Evolutionary conservation across 2,113 vertebrate genomes (phyloP), one percentile per base, ranked within the genome.

Genomic region (Cynocephalus volans): DNA sequence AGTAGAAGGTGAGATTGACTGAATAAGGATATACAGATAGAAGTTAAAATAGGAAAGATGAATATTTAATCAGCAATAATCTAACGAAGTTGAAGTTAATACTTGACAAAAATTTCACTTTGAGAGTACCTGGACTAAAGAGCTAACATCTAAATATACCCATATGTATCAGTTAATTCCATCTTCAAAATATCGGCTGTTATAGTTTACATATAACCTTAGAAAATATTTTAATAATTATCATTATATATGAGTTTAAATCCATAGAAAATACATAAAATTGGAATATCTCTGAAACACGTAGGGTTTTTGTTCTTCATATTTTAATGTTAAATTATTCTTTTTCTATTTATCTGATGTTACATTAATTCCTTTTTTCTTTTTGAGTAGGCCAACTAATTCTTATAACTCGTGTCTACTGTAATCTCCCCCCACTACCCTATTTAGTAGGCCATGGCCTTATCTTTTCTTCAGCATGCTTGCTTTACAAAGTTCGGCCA

Each of bases 401-500:
- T 89, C 15, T 73, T 58, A 14, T n/a, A 89, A 79, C 6, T 45
- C 6, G 1, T 1, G 2, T 23, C 18, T 64, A 3, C 50, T 54
- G 52, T 21, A 45, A 24, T 85, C 56, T 33, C 23, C 90, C 23
- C 28, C 17, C 36, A 21, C 36, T 8, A 11, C 10, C 28, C 11
- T n/a, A 10, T 56, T 21, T 8, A 54, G 12, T 9, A 28, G n/a
- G 21, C 12, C 6, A 26, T 36, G 24, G 79, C 48, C n/a, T n/a
- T 6, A 13, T 31, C 36, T 69, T 88, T 50, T 14, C 23, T 65
- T 58, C 21, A 48, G 23, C 8, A 5, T 8, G 6, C 6, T 1
- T 95, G 92, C 31, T 93, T 89, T 93, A 75, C 24, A 87, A 2
- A 65, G 19, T 45, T 70, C 0, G 0, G 62, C 92, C 97, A 97